These are phyloP conservation scores for Chironomus striatipennis DNA, from an alignment of 1,140 invertebrate genomes.

Conservation along the genomic window DNA sequence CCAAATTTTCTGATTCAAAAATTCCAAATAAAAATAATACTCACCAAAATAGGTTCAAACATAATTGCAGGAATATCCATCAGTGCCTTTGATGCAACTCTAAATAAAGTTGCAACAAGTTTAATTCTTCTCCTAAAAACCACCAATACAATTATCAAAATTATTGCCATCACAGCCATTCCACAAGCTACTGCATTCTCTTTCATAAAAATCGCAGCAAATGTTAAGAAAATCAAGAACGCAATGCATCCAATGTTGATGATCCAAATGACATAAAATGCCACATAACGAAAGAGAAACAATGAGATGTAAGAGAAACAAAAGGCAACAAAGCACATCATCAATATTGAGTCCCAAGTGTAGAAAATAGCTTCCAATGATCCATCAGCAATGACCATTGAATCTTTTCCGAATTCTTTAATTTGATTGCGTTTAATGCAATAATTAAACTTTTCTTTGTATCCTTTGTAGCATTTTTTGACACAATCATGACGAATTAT, in stretches of 20 bases:
- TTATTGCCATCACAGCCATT: constrained; percentile 50
- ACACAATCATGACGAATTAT: too few species aligned
- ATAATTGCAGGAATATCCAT: constrained; percentile 60
- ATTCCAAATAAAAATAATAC: too few species aligned
- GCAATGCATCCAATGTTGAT: constrained; percentile 52
- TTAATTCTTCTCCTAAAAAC: constrained; percentile 63
- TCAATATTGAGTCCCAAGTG: background rate
- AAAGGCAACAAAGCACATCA: background rate
- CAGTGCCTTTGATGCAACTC: constrained; percentile 66
- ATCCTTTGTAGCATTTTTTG: too few species aligned
- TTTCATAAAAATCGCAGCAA: too few species aligned
- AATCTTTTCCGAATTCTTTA: too few species aligned
- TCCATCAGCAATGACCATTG: too few species aligned
- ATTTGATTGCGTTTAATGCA: too few species aligned
- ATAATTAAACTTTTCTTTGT: too few species aligned
- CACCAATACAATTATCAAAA: constrained; percentile 57
- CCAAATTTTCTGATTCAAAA: too few species aligned
- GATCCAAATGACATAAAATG: constrained; percentile 59
- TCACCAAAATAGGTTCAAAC: constrained; percentile 62
- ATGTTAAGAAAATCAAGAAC: constrained; percentile 30
- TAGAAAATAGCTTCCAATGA: background rate
- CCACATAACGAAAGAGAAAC: constrained; percentile 52
- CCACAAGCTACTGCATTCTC: constrained; percentile 46
- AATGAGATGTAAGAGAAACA: constrained; percentile 48
- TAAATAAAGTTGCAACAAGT: constrained; percentile 60